phyloP scores from a whole-genome alignment of 2,113 vertebrate genomes.

The Tyrannus savana region DNA sequence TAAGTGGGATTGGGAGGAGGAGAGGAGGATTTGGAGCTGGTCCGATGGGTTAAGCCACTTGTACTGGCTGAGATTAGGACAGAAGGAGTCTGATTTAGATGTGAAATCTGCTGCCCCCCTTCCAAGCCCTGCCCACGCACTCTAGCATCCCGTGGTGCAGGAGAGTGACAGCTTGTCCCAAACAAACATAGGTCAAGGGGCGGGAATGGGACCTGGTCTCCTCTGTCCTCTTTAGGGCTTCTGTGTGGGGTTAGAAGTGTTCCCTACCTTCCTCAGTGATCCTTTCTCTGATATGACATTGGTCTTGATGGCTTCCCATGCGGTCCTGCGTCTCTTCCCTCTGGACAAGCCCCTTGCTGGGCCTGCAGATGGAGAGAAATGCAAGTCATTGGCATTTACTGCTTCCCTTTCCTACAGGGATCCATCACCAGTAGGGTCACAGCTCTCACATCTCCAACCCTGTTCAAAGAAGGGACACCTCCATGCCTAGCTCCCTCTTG shows the following conservation, averaged over 20 bases:
- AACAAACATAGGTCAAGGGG: background rate
- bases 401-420: background rate
- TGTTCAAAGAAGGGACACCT: background rate
- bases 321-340: background rate
- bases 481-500: background rate
- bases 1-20: slow-evolving; percentile 36
- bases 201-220: background rate
- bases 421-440: background rate
- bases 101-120: background rate
- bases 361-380: background rate
- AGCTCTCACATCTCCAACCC: background rate
- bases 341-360: background rate
- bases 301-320: rapidly evolving
- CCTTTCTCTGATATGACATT: background rate
- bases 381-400: background rate
- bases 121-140: rapidly evolving
- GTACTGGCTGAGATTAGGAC: slow-evolving; percentile 17
- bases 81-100: slow-evolving; percentile 1
- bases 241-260: background rate
- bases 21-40: slow-evolving; percentile 45
- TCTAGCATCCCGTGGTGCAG: background rate
- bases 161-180: background rate
- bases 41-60: slow-evolving; percentile 57
- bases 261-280: background rate
- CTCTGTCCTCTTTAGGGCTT: background rate